phyloP scores from a whole-genome alignment of 2,113 vertebrate species.

The Stigmatopora nigra region DNA sequence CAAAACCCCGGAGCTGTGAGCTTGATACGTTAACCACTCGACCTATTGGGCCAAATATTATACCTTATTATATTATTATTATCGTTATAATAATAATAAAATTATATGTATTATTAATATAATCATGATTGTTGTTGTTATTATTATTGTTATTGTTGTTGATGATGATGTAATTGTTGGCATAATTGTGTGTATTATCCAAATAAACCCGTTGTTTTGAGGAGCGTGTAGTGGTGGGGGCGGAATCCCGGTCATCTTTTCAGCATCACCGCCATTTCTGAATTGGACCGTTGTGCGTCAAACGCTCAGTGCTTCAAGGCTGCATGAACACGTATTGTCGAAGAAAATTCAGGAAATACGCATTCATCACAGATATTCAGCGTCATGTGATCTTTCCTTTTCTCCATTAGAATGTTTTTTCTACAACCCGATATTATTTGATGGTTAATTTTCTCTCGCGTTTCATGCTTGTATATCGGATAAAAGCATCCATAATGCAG shows the following conservation, averaged over 20 bases:
- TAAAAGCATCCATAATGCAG: constrained; percentile 51
- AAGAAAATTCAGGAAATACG: neutral
- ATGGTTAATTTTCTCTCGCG: constrained; percentile 24
- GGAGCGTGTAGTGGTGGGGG: constrained; percentile 59
- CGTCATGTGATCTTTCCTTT: neutral
- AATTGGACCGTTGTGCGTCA: constrained; percentile 57
- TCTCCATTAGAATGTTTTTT: neutral
- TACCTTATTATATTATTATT: no score
- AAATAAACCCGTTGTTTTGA: constrained; percentile 75
- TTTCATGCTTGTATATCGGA: constrained; percentile 32
- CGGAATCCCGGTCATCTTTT: constrained; percentile 46
- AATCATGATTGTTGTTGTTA: no score
- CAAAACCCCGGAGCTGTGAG: no score
- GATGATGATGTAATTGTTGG: no score
- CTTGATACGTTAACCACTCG: no score
- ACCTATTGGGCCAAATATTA: no score
- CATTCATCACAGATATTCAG: neutral
- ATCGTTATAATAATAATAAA: no score
- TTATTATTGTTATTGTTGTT: no score
- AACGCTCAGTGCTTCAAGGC: neutral
- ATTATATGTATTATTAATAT: no score
- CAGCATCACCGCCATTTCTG: constrained; percentile 47
- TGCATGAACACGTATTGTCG: neutral
- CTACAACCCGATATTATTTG: neutral
- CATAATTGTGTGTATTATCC: constrained; percentile 59